Conservation (phyloP, 2,888 invertebrate genomes). For the Cerastis rubricosa region DNA sequence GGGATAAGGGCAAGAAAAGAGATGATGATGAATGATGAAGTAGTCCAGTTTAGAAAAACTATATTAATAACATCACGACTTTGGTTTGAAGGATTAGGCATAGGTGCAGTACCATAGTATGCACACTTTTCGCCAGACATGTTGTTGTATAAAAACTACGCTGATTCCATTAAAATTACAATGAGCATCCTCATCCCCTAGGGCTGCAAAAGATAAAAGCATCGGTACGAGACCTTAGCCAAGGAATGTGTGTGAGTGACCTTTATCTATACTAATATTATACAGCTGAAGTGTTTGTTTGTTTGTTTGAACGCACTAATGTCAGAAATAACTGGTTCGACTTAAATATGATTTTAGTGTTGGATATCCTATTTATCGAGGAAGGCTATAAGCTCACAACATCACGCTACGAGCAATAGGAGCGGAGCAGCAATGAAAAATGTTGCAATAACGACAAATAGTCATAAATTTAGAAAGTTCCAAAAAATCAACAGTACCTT, state of each 20-base stretch:
- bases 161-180: neutral
- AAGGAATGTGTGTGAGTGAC: neutral
- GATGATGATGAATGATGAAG: too few relatives aligned
- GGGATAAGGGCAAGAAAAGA: too few relatives aligned
- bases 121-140: neutral
- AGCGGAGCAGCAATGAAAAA: too few relatives aligned
- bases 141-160: neutral
- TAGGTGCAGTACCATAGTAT: neutral
- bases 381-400: too few relatives aligned
- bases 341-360: too few relatives aligned
- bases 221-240: neutral
- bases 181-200: neutral
- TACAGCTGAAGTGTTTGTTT: too few relatives aligned
- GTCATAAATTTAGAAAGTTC: neutral
- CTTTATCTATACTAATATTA: neutral
- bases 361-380: too few relatives aligned
- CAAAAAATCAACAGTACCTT: conserved; percentile 73
- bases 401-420: too few relatives aligned
- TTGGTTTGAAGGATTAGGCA: neutral
- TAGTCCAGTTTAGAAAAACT: too few relatives aligned
- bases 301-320: too few relatives aligned
- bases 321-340: too few relatives aligned
- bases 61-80: neutral
- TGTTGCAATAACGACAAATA: too few relatives aligned
- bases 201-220: neutral